Base-by-base conservation (phyloP, 1,140 invertebrate species). In the Popillia japonica region DNA sequence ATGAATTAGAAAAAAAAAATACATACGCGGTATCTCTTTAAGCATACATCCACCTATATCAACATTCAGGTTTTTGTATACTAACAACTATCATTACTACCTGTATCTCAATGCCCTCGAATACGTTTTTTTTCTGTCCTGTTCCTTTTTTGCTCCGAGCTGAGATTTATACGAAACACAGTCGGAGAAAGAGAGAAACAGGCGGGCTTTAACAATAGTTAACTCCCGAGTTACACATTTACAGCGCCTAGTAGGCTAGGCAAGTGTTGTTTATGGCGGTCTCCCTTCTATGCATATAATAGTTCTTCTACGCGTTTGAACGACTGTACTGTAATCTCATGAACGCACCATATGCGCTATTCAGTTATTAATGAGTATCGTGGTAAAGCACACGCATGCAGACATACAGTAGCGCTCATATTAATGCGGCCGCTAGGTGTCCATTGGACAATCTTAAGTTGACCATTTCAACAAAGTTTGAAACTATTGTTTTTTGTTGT, bases 181-280 rank as follows among this genome's bases (percentile, higher is more conserved):
- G 17, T 7, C 48, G 48, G n/a, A 55, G 48, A 55, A 14, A n/a
- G 48, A 34, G 42, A 44, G 9, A 9, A 44, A 44, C 42, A n/a
- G 27, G 1, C 2, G 27, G 27, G 27, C 27, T 55, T 55, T 17
- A 17, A 55, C 14, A 55, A 55, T 55, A 17, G 48, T 55, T 20
- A 55, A 55, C 48, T 55, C 48, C 48, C 48, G 48, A 55, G 48
- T 55, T 55, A 55, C 48, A 55, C 48, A 55, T 55, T 55, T 55
- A 55, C 48, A 55, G 48, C 48, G 6, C 14, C 17, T 7, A 6
- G 48, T 55, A 3, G 48, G 14, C 48, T 17, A 55, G 48, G 3
- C 48, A n/a, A 17, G 11, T 3, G 6, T 55, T 7, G 48, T n/a
- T n/a, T 55, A 17, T 55, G 48, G 2, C n/a, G 48, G 48, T 55